Evolutionary conservation across 2,113 vertebrate genomes (phyloP), one percentile per base, ranked within the genome.

Genomic region (Pycnonotus jocosus): DNA sequence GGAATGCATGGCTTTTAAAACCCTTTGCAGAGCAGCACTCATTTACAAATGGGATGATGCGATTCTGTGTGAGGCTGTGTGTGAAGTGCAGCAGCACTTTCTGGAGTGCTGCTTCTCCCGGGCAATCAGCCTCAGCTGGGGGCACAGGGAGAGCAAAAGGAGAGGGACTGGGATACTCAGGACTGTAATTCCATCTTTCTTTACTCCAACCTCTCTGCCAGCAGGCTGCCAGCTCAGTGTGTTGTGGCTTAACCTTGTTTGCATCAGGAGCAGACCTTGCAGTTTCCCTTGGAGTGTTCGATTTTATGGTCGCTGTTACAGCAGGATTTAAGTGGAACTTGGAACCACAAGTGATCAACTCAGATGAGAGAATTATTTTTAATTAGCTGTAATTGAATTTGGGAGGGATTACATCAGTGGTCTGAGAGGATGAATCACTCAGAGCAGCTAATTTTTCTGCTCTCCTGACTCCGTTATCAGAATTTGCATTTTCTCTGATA

Each of bases 381-480:
- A 96, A 96, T 95, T 86, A 94, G 86, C 33, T 88, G 60, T 94
- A 82, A 92, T 92, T 96, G 80, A 91, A 93, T 89, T 79, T 92
- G 53, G 56, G 57, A 89, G 40, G 44, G 64, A 91, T 94, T 97
- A 48, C 78, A 79, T 56, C n/a, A 12, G 72, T 72, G 80, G 40
- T 64, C 56, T 92, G 73, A 92, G 73, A n/a, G 14, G 51, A 79
- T 71, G 45, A 91, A 91, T 81, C 33, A 15, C 77, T 84, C 65
- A 23, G 57, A 91, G 37, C 37, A 68, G 40, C 60, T 90, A 33
- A 44, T 92, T 86, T 83, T 78, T 83, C 72, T 81, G 22, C 37
- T 88, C 18, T 14, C 65, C 72, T 92, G 73, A 81, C 60, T 95
- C 61, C 2, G 33, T 65, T 70, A 64, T 33, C 40, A 74, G 48